A percentile compares a stretch with the other conserved stretches of the same genome.
These are phyloP conservation scores for Chloropsis cyanopogon DNA, from an alignment of 2,113 vertebrate genomes.

Conservation along the genomic window DNA sequence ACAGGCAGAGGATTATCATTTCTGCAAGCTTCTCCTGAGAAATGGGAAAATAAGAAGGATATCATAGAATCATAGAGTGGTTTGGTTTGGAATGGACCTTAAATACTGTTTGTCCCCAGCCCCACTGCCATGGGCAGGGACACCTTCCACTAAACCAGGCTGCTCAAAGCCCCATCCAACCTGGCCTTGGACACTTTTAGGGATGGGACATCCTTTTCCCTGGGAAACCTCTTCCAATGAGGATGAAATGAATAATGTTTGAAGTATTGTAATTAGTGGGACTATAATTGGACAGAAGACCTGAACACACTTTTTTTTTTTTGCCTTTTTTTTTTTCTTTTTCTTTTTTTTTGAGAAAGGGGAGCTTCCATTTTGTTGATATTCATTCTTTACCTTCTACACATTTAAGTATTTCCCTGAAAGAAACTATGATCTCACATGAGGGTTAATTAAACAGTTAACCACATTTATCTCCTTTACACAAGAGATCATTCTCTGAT, in stretches of 20 bases:
- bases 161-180: background rate
- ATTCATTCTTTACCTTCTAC: background rate
- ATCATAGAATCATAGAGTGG: too few species aligned
- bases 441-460: slow-evolving; percentile 37
- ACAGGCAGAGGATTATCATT: background rate
- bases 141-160: background rate
- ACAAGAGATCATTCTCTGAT: slow-evolving; percentile 15
- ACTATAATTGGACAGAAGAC: background rate
- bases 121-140: background rate
- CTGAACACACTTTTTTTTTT: background rate
- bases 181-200: background rate
- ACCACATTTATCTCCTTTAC: slow-evolving; percentile 28
- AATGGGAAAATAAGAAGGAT: background rate
- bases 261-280: background rate
- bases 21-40: background rate
- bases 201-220: background rate
- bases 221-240: background rate
- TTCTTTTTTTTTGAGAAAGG: background rate
- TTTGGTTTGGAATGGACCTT: background rate
- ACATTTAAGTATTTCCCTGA: background rate
- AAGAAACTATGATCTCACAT: background rate
- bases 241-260: background rate
- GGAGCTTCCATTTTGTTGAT: background rate
- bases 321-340: background rate
- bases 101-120: background rate